A percentile compares a stretch with the other conserved stretches of the same genome.
phyloP scores from a whole-genome alignment of 2,797 vertebrate genomes.

The Schizopygopsis pylzovi region DNA sequence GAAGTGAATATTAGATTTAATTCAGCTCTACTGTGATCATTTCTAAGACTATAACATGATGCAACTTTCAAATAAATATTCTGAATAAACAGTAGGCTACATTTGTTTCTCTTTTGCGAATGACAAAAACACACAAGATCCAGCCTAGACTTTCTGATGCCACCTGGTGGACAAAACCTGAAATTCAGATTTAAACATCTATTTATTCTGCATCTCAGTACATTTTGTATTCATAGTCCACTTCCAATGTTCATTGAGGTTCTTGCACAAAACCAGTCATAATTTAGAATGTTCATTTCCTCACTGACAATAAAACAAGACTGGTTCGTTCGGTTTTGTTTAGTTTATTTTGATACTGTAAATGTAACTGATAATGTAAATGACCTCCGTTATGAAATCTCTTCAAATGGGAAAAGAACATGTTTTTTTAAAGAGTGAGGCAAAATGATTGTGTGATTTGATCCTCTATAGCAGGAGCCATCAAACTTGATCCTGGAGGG shows the following conservation, averaged over 20 bases:
- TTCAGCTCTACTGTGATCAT: background rate
- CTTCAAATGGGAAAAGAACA: background rate
- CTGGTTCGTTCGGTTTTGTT: background rate
- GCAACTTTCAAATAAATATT: background rate
- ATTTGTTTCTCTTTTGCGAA: background rate
- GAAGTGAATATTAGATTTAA: background rate
- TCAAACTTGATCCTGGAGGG: no score
- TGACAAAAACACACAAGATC: background rate
- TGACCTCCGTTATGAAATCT: background rate
- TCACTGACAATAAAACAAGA: background rate
- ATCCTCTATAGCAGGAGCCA: no score
- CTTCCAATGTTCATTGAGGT: background rate
- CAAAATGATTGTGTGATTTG: background rate
- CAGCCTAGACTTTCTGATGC: background rate
- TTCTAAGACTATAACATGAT: background rate
- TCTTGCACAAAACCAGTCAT: background rate
- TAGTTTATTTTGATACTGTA: background rate
- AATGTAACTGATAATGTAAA: no score
- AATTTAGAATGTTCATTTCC: background rate
- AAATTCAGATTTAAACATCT: background rate
- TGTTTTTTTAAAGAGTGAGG: background rate
- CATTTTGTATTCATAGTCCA: background rate
- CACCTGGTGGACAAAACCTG: conserved; percentile 30
- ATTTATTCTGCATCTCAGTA: background rate
- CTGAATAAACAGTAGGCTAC: no score